Conservation (phyloP, 1,140 invertebrate species). For the Bombus vancouverensis region DNA sequence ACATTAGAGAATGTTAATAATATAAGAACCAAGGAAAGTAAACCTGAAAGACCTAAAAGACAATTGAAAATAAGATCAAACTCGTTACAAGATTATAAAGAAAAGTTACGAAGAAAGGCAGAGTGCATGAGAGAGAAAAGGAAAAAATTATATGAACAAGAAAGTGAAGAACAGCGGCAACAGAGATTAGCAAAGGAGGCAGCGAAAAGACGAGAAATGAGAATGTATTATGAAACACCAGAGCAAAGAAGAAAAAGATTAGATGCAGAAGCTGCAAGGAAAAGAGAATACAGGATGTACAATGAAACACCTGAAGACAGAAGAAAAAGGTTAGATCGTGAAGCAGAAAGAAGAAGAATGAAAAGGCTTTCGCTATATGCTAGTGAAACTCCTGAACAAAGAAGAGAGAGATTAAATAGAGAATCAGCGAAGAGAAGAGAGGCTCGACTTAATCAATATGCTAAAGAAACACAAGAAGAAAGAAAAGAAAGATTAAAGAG, state of each 20-base stretch:
- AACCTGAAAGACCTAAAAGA: constrained; percentile 41
- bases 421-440: constrained; percentile 73
- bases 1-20: constrained; percentile 19
- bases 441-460: constrained; percentile 73
- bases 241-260: constrained; percentile 74
- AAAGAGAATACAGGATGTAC: constrained; percentile 74
- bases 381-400: constrained; percentile 72
- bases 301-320: constrained; percentile 75
- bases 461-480: constrained; percentile 73
- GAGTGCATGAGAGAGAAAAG: constrained; percentile 73
- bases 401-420: constrained; percentile 70
- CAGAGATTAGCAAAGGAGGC: constrained; percentile 68
- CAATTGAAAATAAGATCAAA: constrained; percentile 42
- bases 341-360: constrained; percentile 72
- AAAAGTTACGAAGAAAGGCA: constrained; percentile 66
- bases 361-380: constrained; percentile 73
- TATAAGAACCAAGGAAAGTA: constrained; percentile 38
- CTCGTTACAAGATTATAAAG: constrained; percentile 55
- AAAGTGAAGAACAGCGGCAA: constrained; percentile 65
- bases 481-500: constrained; percentile 71
- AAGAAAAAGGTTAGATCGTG: constrained; percentile 72
- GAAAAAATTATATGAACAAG: constrained; percentile 68
- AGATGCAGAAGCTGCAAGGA: constrained; percentile 73
- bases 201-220: constrained; percentile 71
- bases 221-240: constrained; percentile 74